These are phyloP conservation scores for Macrobrachium nipponense DNA, from an alignment of 1,140 invertebrate genomes.

Conservation along the genomic window DNA sequence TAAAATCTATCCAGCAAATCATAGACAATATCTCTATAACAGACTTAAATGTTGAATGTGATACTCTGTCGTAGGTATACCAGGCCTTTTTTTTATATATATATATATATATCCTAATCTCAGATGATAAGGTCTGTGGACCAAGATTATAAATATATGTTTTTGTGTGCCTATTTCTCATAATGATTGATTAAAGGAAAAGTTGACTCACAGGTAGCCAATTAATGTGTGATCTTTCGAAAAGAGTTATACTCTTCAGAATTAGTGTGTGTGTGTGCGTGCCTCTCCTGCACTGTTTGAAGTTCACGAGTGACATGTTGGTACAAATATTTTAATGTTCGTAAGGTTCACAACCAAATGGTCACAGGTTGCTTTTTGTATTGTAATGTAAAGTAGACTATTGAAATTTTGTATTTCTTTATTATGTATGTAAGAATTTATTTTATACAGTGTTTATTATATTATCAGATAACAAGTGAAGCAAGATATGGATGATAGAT, in stretches of 20 bases:
- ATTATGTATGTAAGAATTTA: conserved; percentile 26
- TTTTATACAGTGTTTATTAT: conserved; percentile 5
- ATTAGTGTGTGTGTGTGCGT: conserved; percentile 28
- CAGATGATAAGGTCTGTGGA: conserved; percentile 37
- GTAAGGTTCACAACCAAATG: conserved; percentile 39
- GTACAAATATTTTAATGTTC: conserved; percentile 36
- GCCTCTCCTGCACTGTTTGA: conserved; percentile 42
- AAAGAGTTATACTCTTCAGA: conserved; percentile 12
- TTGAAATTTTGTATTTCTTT: conserved; percentile 35
- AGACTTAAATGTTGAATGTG: conserved; percentile 47
- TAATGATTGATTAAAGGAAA: conserved; percentile 14
- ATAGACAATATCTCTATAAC: background rate
- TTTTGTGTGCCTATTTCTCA: conserved; percentile 45
- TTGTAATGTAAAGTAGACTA: conserved; percentile 25
- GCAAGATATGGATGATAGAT: background rate
- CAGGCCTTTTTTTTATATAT: conserved; percentile 31
- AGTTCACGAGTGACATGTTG: conserved; percentile 35
- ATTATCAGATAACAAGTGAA: background rate
- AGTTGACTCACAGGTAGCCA: conserved; percentile 12
- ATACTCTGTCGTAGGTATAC: conserved; percentile 43
- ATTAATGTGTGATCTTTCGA: conserved; percentile 20
- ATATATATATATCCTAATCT: conserved; percentile 29
- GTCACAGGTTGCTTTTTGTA: conserved; percentile 46
- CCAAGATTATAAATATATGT: conserved; percentile 40
- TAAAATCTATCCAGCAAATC: conserved; percentile 1